These are phyloP conservation scores for Catocala sponsa DNA, from an alignment of 2,888 invertebrate species.

Conservation along the genomic window DNA sequence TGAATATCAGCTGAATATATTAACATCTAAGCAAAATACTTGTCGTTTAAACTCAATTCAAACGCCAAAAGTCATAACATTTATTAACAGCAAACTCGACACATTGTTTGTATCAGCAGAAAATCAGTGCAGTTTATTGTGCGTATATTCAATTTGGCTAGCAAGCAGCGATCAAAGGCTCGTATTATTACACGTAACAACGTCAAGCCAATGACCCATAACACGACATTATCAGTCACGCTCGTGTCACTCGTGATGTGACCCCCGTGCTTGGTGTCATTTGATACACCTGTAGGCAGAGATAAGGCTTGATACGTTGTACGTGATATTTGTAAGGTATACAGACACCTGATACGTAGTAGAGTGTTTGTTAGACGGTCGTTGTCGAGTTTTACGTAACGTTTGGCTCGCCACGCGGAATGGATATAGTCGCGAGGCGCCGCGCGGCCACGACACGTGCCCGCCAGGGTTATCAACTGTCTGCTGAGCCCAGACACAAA, in stretches of 20 bases:
- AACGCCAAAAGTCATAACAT: neutral
- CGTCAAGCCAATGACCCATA: constrained; percentile 18
- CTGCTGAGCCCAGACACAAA: constrained; percentile 32
- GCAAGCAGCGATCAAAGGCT: neutral
- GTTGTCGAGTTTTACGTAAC: constrained; percentile 65
- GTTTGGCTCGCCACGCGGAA: constrained; percentile 64
- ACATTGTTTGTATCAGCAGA: neutral
- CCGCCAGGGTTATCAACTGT: constrained; percentile 48
- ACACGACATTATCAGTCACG: constrained; percentile 27
- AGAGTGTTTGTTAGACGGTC: constrained; percentile 32
- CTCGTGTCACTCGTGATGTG: constrained; percentile 19
- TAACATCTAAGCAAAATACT: constrained; percentile 32
- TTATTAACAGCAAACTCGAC: no score
- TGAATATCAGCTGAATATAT: constrained; percentile 29
- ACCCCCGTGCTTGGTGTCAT: constrained; percentile 20
- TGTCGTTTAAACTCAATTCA: constrained; percentile 15
- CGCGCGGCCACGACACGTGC: constrained; percentile 55
- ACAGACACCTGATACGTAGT: constrained; percentile 54
- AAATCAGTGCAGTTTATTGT: neutral
- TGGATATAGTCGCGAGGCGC: constrained; percentile 64
- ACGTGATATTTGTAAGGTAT: constrained; percentile 9
- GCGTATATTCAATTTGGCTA: neutral
- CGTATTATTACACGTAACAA: constrained; percentile 2
- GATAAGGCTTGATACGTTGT: constrained; percentile 19
- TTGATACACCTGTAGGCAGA: constrained; percentile 34